Conservation (phyloP, 1,140 invertebrate species). For the Ganaspis sp. region DNA sequence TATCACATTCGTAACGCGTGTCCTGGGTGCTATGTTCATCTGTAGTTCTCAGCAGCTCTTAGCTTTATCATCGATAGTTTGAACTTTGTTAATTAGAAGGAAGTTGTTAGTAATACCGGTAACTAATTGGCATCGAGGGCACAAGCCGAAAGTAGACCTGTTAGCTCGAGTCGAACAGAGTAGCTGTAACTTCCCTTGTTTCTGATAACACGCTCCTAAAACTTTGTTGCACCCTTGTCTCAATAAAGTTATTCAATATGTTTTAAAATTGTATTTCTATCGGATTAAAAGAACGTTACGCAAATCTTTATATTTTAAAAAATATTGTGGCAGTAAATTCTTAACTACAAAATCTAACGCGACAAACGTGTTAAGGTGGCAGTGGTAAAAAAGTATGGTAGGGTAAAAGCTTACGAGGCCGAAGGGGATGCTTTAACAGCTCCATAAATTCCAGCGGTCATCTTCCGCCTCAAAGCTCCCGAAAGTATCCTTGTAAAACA, state of each 20-base stretch:
- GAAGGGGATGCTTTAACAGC: conserved; percentile 67
- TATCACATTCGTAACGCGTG: conserved; percentile 14
- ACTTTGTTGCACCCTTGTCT: not conserved
- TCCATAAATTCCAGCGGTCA: conserved; percentile 71
- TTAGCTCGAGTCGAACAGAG: not conserved
- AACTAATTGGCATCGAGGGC: conserved; percentile 68
- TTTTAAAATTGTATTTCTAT: too few species aligned
- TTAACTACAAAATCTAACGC: conserved; percentile 9
- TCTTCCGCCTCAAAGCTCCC: conserved; percentile 63
- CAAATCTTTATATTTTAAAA: conserved; percentile 28
- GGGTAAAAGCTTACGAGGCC: conserved; percentile 61
- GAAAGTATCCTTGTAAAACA: conserved; percentile 66
- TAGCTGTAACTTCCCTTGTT: not conserved
- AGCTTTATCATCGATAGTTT: conserved; percentile 64
- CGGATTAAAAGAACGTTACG: too few species aligned
- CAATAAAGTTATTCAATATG: not conserved
- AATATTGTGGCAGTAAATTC: conserved; percentile 39
- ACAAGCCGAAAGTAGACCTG: conserved; percentile 46
- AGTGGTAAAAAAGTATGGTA: conserved; percentile 64
- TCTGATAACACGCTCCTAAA: not conserved
- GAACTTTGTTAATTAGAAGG: conserved; percentile 72
- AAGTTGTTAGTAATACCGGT: conserved; percentile 67
- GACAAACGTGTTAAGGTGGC: conserved; percentile 64
- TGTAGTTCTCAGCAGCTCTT: conserved; percentile 40
- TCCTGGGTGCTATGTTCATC: conserved; percentile 34